Conservation (phyloP, 2,113 vertebrate genomes). For the Telmatochromis sp. region DNA sequence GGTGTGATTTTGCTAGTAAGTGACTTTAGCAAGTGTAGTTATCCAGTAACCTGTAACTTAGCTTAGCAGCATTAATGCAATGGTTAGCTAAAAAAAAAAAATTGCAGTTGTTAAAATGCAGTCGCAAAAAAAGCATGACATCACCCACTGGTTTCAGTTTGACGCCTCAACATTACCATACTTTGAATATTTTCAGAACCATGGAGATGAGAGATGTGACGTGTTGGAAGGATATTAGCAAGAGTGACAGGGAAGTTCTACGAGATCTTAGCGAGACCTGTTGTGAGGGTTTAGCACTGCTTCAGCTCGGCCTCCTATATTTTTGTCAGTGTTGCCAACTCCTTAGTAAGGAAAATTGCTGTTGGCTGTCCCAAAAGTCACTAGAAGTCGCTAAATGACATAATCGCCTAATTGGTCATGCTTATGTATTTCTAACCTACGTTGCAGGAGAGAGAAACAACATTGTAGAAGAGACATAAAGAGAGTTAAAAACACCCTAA, state of each 20-base stretch:
- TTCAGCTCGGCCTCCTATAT: not conserved
- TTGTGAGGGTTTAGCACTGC: not conserved
- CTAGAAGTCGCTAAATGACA: not conserved
- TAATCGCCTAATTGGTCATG: fast-evolving
- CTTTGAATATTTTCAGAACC: not conserved
- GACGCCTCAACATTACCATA: not conserved
- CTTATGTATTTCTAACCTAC: not conserved
- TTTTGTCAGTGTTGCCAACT: not conserved
- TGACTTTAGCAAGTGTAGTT: not conserved
- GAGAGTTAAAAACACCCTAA: not conserved
- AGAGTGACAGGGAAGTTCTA: not conserved
- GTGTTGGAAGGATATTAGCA: not conserved
- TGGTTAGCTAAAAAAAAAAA: not conserved
- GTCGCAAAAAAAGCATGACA: not conserved
- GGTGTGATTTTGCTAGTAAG: not conserved
- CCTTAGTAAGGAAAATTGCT: not conserved
- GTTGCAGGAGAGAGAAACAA: not conserved
- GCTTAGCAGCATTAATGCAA: not conserved
- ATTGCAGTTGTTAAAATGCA: not conserved
- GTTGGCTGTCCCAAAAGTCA: not conserved
- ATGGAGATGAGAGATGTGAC: not conserved
- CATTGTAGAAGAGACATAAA: not conserved
- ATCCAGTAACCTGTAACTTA: not conserved
- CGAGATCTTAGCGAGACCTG: not conserved
- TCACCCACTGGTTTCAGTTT: not conserved